phyloP scores from a whole-genome alignment of 2,888 invertebrate genomes.

The Sinopyrophorus schimmeli region DNA sequence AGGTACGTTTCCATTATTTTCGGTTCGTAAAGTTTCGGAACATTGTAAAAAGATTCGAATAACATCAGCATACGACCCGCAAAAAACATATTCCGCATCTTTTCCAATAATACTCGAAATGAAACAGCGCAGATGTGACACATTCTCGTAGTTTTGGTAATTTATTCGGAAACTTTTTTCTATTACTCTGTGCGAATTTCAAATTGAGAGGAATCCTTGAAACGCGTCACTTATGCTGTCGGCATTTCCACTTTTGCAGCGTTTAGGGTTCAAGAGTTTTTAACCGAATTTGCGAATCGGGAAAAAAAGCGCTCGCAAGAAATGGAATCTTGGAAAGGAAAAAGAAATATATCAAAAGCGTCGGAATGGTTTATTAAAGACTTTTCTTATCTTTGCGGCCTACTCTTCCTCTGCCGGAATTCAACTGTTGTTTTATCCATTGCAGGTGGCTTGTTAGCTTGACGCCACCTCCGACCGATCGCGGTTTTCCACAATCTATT shows the following conservation, averaged over 20 bases:
- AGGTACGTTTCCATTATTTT: too few relatives aligned
- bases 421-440: neutral
- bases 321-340: too few relatives aligned
- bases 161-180: constrained; percentile 28
- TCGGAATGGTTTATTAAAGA: neutral
- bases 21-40: constrained; percentile 14
- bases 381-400: constrained; percentile 1
- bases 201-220: constrained; percentile 13
- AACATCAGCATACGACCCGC: constrained; percentile 23
- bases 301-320: too few relatives aligned
- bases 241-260: neutral
- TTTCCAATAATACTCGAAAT: constrained; percentile 30
- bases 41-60: constrained; percentile 16
- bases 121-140: constrained; percentile 28
- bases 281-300: too few relatives aligned
- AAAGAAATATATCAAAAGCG: neutral
- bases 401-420: neutral
- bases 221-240: constrained; percentile 1
- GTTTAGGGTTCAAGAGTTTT: too few relatives aligned
- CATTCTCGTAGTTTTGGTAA: constrained; percentile 24
- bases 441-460: neutral
- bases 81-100: constrained; percentile 26
- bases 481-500: neutral
- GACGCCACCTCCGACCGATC: constrained; percentile 1
- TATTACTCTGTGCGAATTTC: constrained; percentile 21